Evolutionary conservation across 2,888 invertebrate genomes (phyloP).

Genomic region (Portevinia maculata): DNA sequence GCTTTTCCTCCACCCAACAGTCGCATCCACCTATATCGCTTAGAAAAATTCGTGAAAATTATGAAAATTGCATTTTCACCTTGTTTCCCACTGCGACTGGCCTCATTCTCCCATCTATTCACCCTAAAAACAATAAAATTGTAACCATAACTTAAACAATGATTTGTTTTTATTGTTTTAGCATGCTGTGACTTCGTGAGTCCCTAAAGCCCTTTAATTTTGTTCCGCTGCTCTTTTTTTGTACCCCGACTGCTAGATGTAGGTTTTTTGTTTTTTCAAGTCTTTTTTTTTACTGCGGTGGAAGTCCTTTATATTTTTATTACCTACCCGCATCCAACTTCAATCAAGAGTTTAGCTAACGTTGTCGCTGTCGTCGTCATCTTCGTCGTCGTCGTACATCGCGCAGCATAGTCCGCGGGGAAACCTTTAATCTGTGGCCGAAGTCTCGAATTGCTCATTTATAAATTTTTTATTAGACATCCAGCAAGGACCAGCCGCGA

Average conservation of each 20-base stretch:
- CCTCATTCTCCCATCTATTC: conserved; percentile 47
- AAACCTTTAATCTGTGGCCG: conserved; percentile 75
- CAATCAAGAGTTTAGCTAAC: conserved; percentile 69
- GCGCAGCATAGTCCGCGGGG: conserved; percentile 64
- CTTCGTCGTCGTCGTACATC: conserved; percentile 33
- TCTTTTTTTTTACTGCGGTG: conserved; percentile 46
- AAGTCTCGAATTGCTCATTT: conserved; percentile 76
- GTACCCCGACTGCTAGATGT: conserved; percentile 33
- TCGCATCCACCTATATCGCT: conserved; percentile 2
- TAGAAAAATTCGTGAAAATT: conserved; percentile 49
- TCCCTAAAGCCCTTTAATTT: conserved; percentile 73
- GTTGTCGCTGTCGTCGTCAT: conserved; percentile 44
- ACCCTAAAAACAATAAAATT: conserved; percentile 74
- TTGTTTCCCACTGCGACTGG: conserved; percentile 29
- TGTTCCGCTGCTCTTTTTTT: conserved; percentile 65
- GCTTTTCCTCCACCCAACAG: not conserved
- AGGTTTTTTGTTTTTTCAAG: conserved; percentile 6
- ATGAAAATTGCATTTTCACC: conserved; percentile 72
- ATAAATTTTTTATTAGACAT: conserved; percentile 77
- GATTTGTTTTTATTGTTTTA: conserved; percentile 74
- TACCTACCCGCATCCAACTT: conserved; percentile 69
- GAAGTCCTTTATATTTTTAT: conserved; percentile 70
- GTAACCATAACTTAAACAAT: conserved; percentile 74
- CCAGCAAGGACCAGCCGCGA: conserved; percentile 75
- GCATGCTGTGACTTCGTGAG: conserved; percentile 72